Conservation (phyloP, 2,113 vertebrate genomes). For the Smithornis capensis region DNA sequence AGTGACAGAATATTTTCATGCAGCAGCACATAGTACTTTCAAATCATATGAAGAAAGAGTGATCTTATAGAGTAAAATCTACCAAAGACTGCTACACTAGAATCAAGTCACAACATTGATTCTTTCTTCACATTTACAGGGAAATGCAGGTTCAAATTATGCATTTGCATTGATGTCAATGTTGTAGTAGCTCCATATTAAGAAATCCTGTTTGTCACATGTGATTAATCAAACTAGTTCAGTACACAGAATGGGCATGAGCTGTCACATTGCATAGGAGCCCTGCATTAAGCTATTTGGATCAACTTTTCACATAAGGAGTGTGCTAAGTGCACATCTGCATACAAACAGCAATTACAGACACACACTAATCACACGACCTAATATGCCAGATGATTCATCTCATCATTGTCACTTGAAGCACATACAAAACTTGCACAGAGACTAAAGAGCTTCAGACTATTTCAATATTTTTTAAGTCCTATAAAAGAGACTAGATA, state of each 20-base stretch:
- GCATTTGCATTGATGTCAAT: neutral
- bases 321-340: neutral
- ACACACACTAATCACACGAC: neutral
- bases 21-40: neutral
- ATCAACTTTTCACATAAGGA: neutral
- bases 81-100: neutral
- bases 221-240: neutral
- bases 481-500: neutral
- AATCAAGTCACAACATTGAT: neutral
- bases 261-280: neutral
- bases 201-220: neutral
- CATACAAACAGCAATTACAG: neutral
- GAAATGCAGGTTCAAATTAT: neutral
- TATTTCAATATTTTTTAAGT: neutral
- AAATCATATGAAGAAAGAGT: neutral
- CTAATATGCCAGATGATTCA: neutral
- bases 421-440: neutral
- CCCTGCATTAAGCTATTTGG: neutral
- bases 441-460: neutral
- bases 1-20: neutral
- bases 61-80: neutral
- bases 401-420: neutral
- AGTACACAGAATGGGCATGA: neutral
- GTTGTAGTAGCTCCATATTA: neutral
- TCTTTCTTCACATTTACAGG: neutral